Conservation (phyloP, 1,140 invertebrate genomes). For the Pentalonia nigronervosa region DNA sequence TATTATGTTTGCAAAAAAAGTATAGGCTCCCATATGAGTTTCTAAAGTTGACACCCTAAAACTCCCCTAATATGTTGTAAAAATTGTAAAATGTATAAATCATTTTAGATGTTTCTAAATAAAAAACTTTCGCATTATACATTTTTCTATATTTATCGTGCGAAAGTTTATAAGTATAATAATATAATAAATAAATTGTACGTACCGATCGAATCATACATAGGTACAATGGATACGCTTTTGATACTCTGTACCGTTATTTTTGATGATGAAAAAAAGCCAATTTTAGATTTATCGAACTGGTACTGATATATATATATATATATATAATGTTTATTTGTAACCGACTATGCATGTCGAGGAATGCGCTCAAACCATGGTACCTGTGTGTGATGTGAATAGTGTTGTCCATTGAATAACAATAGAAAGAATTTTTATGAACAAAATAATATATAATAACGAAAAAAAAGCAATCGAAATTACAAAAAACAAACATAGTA, state of each 20-base stretch:
- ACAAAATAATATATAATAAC: neutral
- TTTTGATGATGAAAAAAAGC: neutral
- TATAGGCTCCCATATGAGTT: too few relatives aligned
- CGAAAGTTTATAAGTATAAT: neutral
- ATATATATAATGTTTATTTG: neutral
- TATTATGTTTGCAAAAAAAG: too few relatives aligned
- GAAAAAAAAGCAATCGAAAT: neutral
- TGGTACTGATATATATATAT: neutral
- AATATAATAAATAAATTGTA: neutral
- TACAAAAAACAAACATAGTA: neutral
- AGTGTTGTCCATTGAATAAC: neutral
- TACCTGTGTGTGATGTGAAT: constrained; percentile 1
- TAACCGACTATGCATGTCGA: constrained; percentile 34
- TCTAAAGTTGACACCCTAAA: too few relatives aligned
- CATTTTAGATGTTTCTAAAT: too few relatives aligned
- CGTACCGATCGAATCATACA: neutral
- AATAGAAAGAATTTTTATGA: constrained; percentile 11
- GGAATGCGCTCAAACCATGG: neutral
- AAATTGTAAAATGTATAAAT: too few relatives aligned
- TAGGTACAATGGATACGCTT: neutral
- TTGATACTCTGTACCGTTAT: neutral
- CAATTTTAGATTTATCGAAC: neutral
- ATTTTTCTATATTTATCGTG: too few relatives aligned
- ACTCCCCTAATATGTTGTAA: too few relatives aligned
- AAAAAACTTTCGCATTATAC: too few relatives aligned